Evolutionary conservation across 2,113 vertebrate genomes (phyloP).

Genomic region (Platichthys stellatus): DNA sequence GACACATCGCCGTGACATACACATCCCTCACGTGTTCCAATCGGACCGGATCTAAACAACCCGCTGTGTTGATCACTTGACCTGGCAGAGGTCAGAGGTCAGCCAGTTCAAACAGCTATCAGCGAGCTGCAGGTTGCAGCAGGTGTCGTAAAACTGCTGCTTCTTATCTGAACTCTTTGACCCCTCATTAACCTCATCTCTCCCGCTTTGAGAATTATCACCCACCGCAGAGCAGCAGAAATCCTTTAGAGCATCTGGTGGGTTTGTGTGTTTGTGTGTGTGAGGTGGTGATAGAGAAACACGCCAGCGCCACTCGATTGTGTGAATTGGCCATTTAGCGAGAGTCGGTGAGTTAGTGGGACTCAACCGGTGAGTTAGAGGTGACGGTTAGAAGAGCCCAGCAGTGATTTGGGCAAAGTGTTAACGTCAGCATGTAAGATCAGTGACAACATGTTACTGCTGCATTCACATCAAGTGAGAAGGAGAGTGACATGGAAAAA

Average conservation of each 20-base stretch:
- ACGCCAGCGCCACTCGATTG: slow-evolving; percentile 4
- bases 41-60: slow-evolving; percentile 71
- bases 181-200: slow-evolving; percentile 81
- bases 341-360: not conserved
- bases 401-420: not conserved
- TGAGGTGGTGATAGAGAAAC: slow-evolving; percentile 36
- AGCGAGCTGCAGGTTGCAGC: slow-evolving; percentile 72
- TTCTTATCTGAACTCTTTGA: slow-evolving; percentile 80
- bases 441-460: not conserved
- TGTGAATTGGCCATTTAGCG: slow-evolving; percentile 9
- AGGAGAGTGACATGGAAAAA: too few relatives aligned
- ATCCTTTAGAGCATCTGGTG: slow-evolving; percentile 71
- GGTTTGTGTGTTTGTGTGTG: slow-evolving; percentile 43
- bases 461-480: not conserved
- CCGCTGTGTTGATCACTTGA: slow-evolving; percentile 73
- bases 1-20: slow-evolving; percentile 50
- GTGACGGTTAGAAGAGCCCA: not conserved
- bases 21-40: slow-evolving; percentile 69
- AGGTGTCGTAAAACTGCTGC: slow-evolving; percentile 67
- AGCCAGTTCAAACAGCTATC: slow-evolving; percentile 76
- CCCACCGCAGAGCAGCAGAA: slow-evolving; percentile 55
- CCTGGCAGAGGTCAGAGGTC: slow-evolving; percentile 75
- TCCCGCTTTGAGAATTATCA: slow-evolving; percentile 67
- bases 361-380: not conserved
- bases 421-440: not conserved